phyloP scores from a whole-genome alignment of 2,888 invertebrate genomes.

The Seira musarum region DNA sequence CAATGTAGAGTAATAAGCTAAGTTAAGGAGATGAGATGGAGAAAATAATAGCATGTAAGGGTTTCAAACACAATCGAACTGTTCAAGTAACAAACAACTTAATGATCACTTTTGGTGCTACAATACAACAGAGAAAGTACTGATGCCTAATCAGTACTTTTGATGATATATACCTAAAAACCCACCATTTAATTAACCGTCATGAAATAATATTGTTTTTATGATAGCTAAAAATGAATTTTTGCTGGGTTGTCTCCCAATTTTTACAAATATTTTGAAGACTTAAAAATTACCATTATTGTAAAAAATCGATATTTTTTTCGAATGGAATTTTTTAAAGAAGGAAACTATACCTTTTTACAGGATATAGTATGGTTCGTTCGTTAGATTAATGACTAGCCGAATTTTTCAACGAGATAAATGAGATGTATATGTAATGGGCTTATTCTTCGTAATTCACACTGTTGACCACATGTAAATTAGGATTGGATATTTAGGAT shows the following conservation, averaged over 20 bases:
- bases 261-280: constrained; percentile 35
- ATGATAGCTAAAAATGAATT: neutral
- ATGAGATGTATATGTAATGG: constrained; percentile 5
- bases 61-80: too few relatives aligned
- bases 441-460: constrained; percentile 16
- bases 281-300: constrained; percentile 23
- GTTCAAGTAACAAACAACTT: too few relatives aligned
- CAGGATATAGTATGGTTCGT: too few relatives aligned
- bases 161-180: too few relatives aligned
- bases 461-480: constrained; percentile 28
- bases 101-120: too few relatives aligned
- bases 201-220: neutral
- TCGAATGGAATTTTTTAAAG: neutral
- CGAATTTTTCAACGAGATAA: neutral
- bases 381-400: neutral
- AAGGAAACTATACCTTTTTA: neutral
- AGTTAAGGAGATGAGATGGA: too few relatives aligned
- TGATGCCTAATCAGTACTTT: too few relatives aligned
- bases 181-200: neutral
- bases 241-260: neutral
- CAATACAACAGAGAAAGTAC: too few relatives aligned
- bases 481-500: neutral
- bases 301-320: constrained; percentile 29
- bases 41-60: too few relatives aligned
- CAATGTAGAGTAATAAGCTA: too few relatives aligned